A percentile compares a stretch with the other conserved stretches of the same genome.
Conservation (phyloP, 1,140 invertebrate genomes). For the Drosophila sturtevanti region DNA sequence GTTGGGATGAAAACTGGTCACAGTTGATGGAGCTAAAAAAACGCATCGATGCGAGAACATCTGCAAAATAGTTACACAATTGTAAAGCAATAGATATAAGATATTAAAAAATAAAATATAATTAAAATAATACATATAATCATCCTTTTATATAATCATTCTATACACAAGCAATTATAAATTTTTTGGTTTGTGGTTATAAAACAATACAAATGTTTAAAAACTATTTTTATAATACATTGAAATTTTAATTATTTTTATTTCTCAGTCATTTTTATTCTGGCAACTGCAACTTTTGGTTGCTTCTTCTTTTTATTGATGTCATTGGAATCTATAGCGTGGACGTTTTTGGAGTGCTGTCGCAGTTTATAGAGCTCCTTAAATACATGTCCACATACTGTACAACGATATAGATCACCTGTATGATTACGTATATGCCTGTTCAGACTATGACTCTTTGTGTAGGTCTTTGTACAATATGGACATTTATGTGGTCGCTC, state of each 20-base stretch:
- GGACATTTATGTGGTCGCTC: neutral
- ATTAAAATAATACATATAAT: no score
- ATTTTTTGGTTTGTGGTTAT: no score
- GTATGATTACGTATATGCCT: slow-evolving; percentile 4
- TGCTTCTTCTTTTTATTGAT: neutral
- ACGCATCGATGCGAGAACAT: neutral
- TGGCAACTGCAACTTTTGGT: neutral
- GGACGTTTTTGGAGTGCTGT: neutral
- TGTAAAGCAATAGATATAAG: no score
- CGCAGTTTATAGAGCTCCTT: slow-evolving; percentile 8
- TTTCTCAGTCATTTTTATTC: neutral
- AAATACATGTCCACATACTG: neutral
- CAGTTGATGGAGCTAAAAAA: neutral
- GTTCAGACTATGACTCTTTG: neutral
- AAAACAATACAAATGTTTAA: no score
- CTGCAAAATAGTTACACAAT: neutral
- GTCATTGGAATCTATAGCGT: neutral
- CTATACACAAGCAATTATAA: no score
- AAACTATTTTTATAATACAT: no score
- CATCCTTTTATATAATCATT: no score
- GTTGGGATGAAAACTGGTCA: slow-evolving; percentile 64
- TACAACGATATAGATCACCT: slow-evolving; percentile 4
- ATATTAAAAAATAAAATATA: neutral
- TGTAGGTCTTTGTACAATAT: neutral
- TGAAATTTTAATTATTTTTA: no score